A percentile compares a stretch with the other conserved stretches of the same genome.
Conservation (phyloP, 2,113 vertebrate genomes). For the Plotosus lineatus region DNA sequence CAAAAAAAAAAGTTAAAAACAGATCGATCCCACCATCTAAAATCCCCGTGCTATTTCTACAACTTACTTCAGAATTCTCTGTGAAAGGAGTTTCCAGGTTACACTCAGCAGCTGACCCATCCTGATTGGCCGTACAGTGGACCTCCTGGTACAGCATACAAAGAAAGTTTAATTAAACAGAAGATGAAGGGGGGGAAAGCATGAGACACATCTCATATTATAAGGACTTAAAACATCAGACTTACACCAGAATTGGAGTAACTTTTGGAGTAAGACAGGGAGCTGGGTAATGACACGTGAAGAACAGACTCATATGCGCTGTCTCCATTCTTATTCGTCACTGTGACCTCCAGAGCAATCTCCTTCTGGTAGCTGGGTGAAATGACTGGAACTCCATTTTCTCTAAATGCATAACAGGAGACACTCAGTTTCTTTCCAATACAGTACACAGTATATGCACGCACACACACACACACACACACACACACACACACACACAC, state of each 20-base stretch:
- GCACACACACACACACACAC: too few species aligned
- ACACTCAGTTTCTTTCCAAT: neutral
- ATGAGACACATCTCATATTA: neutral
- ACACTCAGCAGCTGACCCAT: constrained; percentile 83
- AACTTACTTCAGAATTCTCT: constrained; percentile 79
- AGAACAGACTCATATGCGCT: constrained; percentile 89
- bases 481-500: too few species aligned
- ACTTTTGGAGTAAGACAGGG: constrained; percentile 80
- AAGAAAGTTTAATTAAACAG: constrained; percentile 16
- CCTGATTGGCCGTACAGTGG: constrained; percentile 80
- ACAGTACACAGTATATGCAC: too few species aligned
- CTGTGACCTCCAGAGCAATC: constrained; percentile 86
- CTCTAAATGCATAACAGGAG: constrained; percentile 63
- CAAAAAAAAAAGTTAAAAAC: too few species aligned
- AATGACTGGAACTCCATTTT: constrained; percentile 76
- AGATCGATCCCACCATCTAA: neutral
- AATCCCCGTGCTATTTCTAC: neutral
- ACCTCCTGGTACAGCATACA: constrained; percentile 76
- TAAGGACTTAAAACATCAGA: neutral
- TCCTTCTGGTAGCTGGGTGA: constrained; percentile 85
- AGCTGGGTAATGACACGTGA: constrained; percentile 73
- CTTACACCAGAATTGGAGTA: constrained; percentile 67
- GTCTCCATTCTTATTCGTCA: constrained; percentile 85
- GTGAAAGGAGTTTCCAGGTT: constrained; percentile 94
- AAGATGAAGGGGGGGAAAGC: neutral